A percentile compares a stretch with the other conserved stretches of the same genome.
phyloP scores from a whole-genome alignment of 2,888 invertebrate species.

The Teleiodes luculella region DNA sequence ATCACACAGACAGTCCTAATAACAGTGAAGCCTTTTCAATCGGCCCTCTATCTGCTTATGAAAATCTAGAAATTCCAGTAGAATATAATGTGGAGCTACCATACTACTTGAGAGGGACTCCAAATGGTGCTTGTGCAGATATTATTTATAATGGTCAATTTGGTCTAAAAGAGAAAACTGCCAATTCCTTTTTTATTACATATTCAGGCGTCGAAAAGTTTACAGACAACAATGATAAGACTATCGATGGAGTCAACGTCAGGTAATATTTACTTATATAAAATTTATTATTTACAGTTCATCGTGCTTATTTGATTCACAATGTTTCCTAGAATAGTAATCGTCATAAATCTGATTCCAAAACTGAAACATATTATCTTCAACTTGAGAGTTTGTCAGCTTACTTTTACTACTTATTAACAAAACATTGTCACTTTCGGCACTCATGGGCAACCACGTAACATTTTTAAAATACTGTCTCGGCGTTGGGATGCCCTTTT shows the following conservation, averaged over 20 bases:
- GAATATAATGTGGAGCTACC: constrained; percentile 40
- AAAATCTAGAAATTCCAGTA: constrained; percentile 56
- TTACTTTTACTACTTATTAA: constrained; percentile 43
- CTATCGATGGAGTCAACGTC: constrained; percentile 55
- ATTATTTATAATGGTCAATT: constrained; percentile 42
- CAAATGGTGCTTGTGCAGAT: constrained; percentile 39
- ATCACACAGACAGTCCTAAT: constrained; percentile 27
- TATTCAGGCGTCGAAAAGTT: constrained; percentile 46
- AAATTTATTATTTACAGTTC: constrained; percentile 41
- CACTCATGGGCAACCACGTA: constrained; percentile 52
- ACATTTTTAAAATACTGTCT: constrained; percentile 30
- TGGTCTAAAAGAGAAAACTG: constrained; percentile 49
- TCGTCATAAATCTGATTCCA: constrained; percentile 55
- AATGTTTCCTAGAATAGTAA: constrained; percentile 45
- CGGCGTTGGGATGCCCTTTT: constrained; percentile 59
- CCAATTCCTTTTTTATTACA: constrained; percentile 63
- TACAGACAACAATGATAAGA: constrained; percentile 65
- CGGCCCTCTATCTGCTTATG: constrained; percentile 59
- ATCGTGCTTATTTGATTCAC: constrained; percentile 39
- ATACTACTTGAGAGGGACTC: constrained; percentile 52
- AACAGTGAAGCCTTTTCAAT: constrained; percentile 30
- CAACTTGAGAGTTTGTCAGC: constrained; percentile 37
- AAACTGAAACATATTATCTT: constrained; percentile 50
- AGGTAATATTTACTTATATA: constrained; percentile 45
- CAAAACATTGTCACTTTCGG: constrained; percentile 41